Conservation (phyloP, 2,888 invertebrate genomes). For the Mythimna ferrago region DNA sequence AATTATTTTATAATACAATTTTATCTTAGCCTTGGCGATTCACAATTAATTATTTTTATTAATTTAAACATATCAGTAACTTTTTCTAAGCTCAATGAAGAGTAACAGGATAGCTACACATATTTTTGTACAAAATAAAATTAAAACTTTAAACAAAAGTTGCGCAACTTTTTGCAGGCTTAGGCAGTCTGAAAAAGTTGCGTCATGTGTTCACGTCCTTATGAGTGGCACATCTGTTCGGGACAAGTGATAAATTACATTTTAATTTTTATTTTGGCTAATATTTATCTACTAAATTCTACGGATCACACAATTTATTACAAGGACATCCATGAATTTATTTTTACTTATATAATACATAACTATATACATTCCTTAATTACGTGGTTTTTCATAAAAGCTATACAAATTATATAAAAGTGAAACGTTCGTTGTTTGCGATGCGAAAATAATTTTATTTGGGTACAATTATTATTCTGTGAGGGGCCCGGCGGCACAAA, state of each 20-base stretch:
- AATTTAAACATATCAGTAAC: constrained; percentile 38
- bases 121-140: constrained; percentile 47
- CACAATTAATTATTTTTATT: constrained; percentile 48
- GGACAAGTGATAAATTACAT: constrained; percentile 33
- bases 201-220: constrained; percentile 16
- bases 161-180: constrained; percentile 19
- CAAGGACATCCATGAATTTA: constrained; percentile 77
- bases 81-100: constrained; percentile 63
- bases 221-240: constrained; percentile 9
- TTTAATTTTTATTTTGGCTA: constrained; percentile 69
- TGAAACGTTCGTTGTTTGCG: constrained; percentile 60
- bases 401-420: constrained; percentile 16
- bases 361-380: constrained; percentile 73
- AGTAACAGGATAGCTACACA: constrained; percentile 57
- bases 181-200: constrained; percentile 36
- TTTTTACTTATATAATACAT: constrained; percentile 71
- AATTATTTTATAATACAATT: constrained; percentile 55
- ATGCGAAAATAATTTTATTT: constrained; percentile 16
- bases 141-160: constrained; percentile 6
- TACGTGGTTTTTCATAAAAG: constrained; percentile 32
- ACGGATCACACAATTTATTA: constrained; percentile 84
- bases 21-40: constrained; percentile 55
- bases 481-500: too few species aligned
- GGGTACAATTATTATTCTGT: neutral
- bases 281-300: constrained; percentile 76